Conservation (phyloP, 2,797 vertebrate species). For the Erethizon dorsatum region DNA sequence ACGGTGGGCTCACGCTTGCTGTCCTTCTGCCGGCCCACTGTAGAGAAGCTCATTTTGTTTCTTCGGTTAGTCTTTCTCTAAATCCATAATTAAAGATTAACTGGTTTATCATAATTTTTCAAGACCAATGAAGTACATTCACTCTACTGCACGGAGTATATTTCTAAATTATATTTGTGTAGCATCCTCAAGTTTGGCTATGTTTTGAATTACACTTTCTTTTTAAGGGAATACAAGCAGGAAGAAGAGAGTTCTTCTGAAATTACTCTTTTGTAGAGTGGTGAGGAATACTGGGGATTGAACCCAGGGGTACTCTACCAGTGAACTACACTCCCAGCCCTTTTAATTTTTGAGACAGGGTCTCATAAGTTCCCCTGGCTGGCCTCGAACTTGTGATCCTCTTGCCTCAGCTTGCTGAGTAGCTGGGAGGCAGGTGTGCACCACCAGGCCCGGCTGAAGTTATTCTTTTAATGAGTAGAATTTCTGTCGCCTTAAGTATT, state of each 20-base stretch:
- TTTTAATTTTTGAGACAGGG: not conserved
- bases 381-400: not conserved
- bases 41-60: not conserved
- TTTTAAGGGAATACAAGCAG: conserved; percentile 18
- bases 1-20: not conserved
- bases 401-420: not conserved
- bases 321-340: not conserved
- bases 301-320: not conserved
- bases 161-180: conserved; percentile 43
- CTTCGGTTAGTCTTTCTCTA: not conserved
- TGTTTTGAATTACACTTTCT: conserved; percentile 20
- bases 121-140: not conserved
- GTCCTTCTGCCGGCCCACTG: not conserved
- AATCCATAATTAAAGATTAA: not conserved
- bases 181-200: not conserved
- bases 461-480: conserved; percentile 37
- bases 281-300: not conserved
- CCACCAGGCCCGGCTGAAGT: not conserved
- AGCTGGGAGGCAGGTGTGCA: not conserved
- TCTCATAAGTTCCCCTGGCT: not conserved
- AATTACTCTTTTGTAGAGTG: not conserved
- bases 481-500: not conserved
- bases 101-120: not conserved
- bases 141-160: not conserved
- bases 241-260: not conserved